A percentile compares a stretch with the other conserved stretches of the same genome.
These are phyloP conservation scores for Agapostemon virescens DNA, from an alignment of 2,888 invertebrate species.

Conservation along the genomic window DNA sequence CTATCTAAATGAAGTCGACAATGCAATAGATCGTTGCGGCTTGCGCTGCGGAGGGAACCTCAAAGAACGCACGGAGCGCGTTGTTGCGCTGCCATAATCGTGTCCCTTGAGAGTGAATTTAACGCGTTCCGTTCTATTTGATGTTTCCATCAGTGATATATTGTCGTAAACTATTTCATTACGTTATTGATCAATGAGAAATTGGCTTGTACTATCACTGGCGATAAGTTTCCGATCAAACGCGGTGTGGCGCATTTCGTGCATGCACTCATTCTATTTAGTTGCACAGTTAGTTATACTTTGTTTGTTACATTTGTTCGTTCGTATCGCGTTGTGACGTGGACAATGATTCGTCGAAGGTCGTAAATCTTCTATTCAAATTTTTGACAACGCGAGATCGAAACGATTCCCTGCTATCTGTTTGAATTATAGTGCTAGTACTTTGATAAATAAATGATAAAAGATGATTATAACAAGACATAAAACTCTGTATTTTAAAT, in stretches of 20 bases:
- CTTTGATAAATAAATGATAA: too few species aligned
- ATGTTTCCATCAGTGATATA: background rate
- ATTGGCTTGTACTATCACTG: background rate
- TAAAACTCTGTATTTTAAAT: too few species aligned
- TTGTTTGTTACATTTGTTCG: too few species aligned
- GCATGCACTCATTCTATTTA: too few species aligned
- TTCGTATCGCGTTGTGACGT: too few species aligned
- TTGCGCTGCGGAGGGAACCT: background rate
- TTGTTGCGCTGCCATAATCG: background rate
- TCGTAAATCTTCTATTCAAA: too few species aligned
- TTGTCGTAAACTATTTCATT: background rate
- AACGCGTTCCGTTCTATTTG: background rate
- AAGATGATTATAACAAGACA: too few species aligned
- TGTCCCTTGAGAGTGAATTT: background rate
- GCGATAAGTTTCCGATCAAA: background rate
- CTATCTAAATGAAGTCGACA: background rate
- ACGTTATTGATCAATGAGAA: background rate
- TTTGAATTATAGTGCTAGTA: too few species aligned
- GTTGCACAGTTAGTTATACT: too few species aligned
- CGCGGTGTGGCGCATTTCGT: background rate
- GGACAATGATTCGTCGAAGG: too few species aligned
- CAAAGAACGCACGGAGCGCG: background rate
- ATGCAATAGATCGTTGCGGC: slow-evolving; percentile 2
- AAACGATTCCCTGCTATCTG: too few species aligned
- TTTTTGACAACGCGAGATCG: too few species aligned